Percentiles rank a stretch among this genome's conserved stretches.
Evolutionary conservation across 1,140 invertebrate genomes (phyloP).

Genomic region (Amphibalanus amphitrite): DNA sequence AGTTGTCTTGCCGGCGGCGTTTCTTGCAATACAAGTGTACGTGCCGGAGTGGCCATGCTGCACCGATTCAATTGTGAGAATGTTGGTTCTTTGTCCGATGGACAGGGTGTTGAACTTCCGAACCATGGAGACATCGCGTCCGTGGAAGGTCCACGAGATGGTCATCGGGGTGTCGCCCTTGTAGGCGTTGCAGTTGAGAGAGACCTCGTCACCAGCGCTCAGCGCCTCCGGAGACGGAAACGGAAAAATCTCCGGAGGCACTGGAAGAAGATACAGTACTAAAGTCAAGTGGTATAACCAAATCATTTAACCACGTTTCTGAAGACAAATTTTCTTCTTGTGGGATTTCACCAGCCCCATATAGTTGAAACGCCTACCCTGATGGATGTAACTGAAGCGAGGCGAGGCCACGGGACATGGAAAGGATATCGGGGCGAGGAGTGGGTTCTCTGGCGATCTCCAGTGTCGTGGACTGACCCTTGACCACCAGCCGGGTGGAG

Average conservation of each 20-base stretch:
- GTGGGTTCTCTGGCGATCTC: neutral
- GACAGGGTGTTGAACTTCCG: slow-evolving; percentile 23
- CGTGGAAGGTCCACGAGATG: too few species aligned
- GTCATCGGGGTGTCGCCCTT: slow-evolving; percentile 25
- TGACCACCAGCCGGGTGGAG: slow-evolving; percentile 18
- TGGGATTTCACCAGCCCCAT: too few species aligned
- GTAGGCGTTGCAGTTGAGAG: slow-evolving; percentile 21
- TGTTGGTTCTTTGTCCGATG: slow-evolving; percentile 47
- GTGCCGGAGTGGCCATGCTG: slow-evolving; percentile 42
- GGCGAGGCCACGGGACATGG: too few species aligned
- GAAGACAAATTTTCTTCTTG: too few species aligned
- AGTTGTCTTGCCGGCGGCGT: slow-evolving; percentile 40
- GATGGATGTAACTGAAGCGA: too few species aligned
- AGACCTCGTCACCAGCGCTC: slow-evolving; percentile 19
- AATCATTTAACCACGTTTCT: too few species aligned
- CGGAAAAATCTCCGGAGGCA: slow-evolving; percentile 16
- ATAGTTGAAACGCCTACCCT: too few species aligned
- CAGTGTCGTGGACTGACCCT: slow-evolving; percentile 14
- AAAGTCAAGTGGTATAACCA: too few species aligned
- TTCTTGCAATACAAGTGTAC: slow-evolving; percentile 52
- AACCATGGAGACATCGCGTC: neutral
- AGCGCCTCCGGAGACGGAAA: slow-evolving; percentile 24
- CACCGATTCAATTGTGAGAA: slow-evolving; percentile 56
- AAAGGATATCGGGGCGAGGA: too few species aligned
- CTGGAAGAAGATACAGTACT: slow-evolving; percentile 15